Evolutionary conservation across 2,113 vertebrate species (phyloP).

Genomic region (Benitochromis conjunctus): DNA sequence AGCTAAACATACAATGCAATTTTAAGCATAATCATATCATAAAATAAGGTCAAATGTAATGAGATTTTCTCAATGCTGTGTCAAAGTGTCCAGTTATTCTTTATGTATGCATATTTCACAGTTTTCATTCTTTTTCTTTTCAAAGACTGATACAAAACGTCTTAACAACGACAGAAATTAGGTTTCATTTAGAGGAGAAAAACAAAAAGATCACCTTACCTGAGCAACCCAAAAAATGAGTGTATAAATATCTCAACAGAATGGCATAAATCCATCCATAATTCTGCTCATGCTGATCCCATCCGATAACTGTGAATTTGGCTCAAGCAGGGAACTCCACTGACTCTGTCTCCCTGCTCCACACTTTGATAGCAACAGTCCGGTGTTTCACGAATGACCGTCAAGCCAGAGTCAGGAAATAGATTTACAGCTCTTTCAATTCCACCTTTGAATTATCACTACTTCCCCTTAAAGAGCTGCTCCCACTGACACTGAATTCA

Average conservation of each 20-base stretch:
- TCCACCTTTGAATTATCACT: conserved; percentile 84
- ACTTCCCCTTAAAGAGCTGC: conserved; percentile 70
- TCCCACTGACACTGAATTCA: conserved; percentile 68
- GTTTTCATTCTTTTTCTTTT: background rate
- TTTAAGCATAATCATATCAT: background rate
- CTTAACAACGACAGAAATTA: background rate
- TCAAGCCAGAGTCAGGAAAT: conserved; percentile 76
- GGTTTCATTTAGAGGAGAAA: background rate
- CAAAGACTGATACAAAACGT: background rate
- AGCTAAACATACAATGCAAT: background rate
- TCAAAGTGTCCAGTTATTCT: background rate
- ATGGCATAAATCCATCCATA: conserved; percentile 87
- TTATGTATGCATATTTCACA: background rate
- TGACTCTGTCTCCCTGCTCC: conserved; percentile 55
- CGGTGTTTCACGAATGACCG: conserved; percentile 76
- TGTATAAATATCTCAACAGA: conserved; percentile 85
- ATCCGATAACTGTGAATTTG: conserved; percentile 77
- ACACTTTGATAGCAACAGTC: conserved; percentile 74
- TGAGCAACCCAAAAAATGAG: conserved; percentile 83
- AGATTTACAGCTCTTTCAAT: conserved; percentile 82
- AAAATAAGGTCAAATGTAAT: background rate
- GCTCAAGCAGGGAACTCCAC: conserved; percentile 64
- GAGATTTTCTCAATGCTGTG: background rate
- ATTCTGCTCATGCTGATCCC: conserved; percentile 70
- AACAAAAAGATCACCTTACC: conserved; percentile 76